Evolutionary conservation across 1,140 invertebrate species (phyloP).

Genomic region (Magallana angulata): DNA sequence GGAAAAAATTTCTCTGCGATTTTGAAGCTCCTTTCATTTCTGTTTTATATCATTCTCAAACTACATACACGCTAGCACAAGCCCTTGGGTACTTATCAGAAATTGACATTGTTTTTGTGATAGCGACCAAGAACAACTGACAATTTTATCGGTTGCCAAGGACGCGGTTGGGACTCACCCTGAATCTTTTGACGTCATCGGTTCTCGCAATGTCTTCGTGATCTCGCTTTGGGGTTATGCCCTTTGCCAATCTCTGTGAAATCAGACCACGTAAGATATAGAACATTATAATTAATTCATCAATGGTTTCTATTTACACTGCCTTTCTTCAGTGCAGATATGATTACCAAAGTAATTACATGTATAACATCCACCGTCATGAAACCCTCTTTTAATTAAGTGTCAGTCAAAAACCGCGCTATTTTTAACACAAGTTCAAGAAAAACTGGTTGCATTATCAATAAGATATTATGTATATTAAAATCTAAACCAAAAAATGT

Average conservation of each 20-base stretch:
- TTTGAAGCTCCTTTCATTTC: background rate
- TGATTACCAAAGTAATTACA: too few species aligned
- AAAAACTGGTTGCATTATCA: too few species aligned
- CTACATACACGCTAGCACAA: background rate
- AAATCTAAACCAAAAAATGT: too few species aligned
- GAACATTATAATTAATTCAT: too few species aligned
- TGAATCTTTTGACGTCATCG: conserved; percentile 65
- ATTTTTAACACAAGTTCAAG: too few species aligned
- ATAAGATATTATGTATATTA: too few species aligned
- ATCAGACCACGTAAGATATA: too few species aligned
- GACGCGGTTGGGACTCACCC: conserved; percentile 53
- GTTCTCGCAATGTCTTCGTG: conserved; percentile 66
- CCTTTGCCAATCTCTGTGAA: conserved; percentile 67
- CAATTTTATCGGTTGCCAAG: conserved; percentile 30
- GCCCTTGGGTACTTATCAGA: conserved; percentile 10
- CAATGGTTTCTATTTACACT: too few species aligned
- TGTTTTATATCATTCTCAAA: conserved; percentile 5
- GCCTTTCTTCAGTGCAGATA: too few species aligned
- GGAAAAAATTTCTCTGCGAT: background rate
- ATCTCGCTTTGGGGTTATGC: conserved; percentile 71
- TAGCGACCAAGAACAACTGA: background rate
- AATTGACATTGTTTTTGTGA: conserved; percentile 2
- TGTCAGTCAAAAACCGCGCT: too few species aligned
- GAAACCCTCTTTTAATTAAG: too few species aligned
- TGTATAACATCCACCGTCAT: too few species aligned